Conservation (phyloP, 2,113 vertebrate species). For the Hippocampus comes region DNA sequence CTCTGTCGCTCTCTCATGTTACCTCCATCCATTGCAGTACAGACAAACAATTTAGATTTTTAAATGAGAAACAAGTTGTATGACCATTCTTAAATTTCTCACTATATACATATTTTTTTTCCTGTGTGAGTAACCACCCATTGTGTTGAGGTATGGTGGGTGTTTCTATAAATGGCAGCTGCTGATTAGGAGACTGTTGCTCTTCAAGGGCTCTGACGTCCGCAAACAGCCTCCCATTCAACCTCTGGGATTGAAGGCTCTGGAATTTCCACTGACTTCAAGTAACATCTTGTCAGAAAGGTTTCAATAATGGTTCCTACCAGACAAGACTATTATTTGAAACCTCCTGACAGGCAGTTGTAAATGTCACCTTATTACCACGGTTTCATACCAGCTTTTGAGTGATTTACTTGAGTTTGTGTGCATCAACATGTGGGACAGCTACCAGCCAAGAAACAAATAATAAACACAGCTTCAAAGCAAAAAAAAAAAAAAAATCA, state of each 20-base stretch:
- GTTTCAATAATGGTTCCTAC: constrained; percentile 66
- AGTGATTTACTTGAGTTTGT: constrained; percentile 49
- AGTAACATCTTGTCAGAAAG: constrained; percentile 72
- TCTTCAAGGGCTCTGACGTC: constrained; percentile 20
- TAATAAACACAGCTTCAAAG: constrained; percentile 11
- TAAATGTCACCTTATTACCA: constrained; percentile 64
- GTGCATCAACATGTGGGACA: constrained; percentile 35
- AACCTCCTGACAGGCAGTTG: constrained; percentile 53
- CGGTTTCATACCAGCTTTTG: constrained; percentile 31
- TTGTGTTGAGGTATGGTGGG: constrained; percentile 42
- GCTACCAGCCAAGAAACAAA: constrained; percentile 35
- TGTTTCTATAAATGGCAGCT: constrained; percentile 50
- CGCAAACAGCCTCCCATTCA: constrained; percentile 28
- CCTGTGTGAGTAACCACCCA: constrained; percentile 50
- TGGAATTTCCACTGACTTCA: constrained; percentile 56
- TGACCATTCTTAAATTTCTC: constrained; percentile 2
- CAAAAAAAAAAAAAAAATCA: not conserved
- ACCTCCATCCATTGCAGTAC: constrained; percentile 4
- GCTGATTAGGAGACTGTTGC: constrained; percentile 49
- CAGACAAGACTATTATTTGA: constrained; percentile 59
- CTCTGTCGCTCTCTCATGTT: not conserved
- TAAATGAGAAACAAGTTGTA: not conserved
- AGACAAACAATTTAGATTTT: constrained; percentile 2
- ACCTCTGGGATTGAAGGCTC: constrained; percentile 40
- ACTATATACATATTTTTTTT: not conserved